Base-by-base conservation (phyloP, 2,113 vertebrate species). In the Phyllostomus discolor region DNA sequence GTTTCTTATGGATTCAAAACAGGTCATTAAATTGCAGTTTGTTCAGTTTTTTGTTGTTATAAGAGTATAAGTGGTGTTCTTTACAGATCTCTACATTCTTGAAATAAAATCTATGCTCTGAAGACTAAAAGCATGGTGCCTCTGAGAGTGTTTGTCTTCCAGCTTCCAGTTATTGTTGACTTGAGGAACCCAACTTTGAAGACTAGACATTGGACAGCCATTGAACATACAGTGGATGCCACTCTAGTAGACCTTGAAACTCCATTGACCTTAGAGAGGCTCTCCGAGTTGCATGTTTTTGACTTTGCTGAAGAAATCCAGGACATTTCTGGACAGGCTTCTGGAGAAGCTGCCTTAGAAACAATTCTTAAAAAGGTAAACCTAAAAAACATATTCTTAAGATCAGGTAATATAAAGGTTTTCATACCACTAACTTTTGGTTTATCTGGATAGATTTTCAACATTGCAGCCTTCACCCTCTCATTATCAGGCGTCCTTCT, bases 331-430 rank as follows among this genome's bases (percentile, higher is more conserved):
- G 99, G 98, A 59, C 98, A 99, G 95, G 98, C 98, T 46, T 99
- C 99, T 70, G 99, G 98, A 97, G 99, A 99, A 98, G 98, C 98
- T n/a, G 98, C 99, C 38, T 94, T 99, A 91, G 98, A 99, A 95
- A 95, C 48, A 52, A 98, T 99, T 94, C 97, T 99, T 93, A 98
- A 98, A 98, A 99, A 99, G 99, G 99, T 99, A 94, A 46, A 31
- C 87, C 80, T 48, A 41, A 90, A 85, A 82, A 67, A 31, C 31
- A 17, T 38, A 19, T 88, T 85, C 59, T 72, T 22, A 86, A 82
- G n/a, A 43, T 41, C 28, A 43, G 5, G n/a, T 1, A 72, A 83
- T 67, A 2, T 66, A 19, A 54, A 73, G 1, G 8, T 85, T 94
- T 94, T 82, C 16, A 76, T 78, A 75, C 80, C 28, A 79, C 26